phyloP scores from a whole-genome alignment of 1,140 invertebrate species.

The Drosophila asahinai region DNA sequence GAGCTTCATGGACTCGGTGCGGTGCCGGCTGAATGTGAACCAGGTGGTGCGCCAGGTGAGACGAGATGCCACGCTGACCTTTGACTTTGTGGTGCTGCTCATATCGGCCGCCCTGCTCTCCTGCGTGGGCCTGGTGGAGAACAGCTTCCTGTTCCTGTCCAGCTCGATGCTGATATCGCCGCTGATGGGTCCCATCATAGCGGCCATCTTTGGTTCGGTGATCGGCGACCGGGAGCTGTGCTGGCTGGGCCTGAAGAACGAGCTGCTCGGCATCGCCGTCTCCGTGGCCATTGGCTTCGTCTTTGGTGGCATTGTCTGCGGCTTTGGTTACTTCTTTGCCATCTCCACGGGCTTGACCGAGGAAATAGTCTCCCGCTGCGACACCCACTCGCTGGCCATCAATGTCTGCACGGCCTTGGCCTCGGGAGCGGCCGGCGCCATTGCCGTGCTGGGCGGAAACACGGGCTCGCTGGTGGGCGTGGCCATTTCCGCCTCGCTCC shows the following conservation, averaged over 20 bases:
- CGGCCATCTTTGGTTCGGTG: constrained; percentile 89
- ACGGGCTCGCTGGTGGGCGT: constrained; percentile 91
- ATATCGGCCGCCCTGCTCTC: constrained; percentile 88
- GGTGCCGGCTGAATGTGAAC: constrained; percentile 89
- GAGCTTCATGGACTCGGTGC: constrained; percentile 87
- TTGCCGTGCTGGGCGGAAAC: constrained; percentile 90
- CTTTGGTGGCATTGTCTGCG: constrained; percentile 87
- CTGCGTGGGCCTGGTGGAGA: constrained; percentile 91
- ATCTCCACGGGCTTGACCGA: constrained; percentile 87
- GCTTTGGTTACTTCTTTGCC: constrained; percentile 86
- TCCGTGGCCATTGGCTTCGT: constrained; percentile 88
- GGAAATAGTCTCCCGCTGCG: constrained; percentile 89
- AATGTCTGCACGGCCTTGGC: constrained; percentile 89
- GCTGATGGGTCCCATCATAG: constrained; percentile 92
- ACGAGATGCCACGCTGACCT: constrained; percentile 88
- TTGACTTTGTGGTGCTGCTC: constrained; percentile 90
- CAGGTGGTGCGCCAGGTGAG: constrained; percentile 89
- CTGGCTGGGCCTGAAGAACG: constrained; percentile 87
- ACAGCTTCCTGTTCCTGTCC: constrained; percentile 90
- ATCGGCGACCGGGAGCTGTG: constrained; percentile 88
- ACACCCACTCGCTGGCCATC: constrained; percentile 88
- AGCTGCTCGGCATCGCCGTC: constrained; percentile 88
- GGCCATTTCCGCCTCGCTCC: constrained; percentile 91
- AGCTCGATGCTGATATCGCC: constrained; percentile 93
- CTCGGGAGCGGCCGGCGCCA: constrained; percentile 90